Conservation (phyloP, 2,113 vertebrate species). For the Cricetomys ansorgei region DNA sequence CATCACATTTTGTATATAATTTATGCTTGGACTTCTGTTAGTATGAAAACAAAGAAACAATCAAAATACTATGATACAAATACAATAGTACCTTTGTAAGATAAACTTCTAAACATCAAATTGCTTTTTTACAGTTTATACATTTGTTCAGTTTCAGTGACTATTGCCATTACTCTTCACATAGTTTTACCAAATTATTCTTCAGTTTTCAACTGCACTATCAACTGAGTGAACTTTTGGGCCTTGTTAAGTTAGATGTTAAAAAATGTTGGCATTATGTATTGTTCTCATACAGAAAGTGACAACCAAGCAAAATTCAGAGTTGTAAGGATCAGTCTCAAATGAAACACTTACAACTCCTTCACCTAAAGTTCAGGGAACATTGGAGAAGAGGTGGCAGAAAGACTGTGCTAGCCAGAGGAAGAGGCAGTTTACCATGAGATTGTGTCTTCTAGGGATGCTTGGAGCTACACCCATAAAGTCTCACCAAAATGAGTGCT, state of each 20-base stretch:
- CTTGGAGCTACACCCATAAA: neutral
- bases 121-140: neutral
- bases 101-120: neutral
- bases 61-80: neutral
- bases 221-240: neutral
- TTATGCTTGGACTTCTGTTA: neutral
- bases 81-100: neutral
- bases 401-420: neutral
- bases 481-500: neutral
- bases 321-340: neutral
- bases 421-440: neutral
- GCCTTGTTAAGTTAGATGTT: neutral
- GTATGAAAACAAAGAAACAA: neutral
- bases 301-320: neutral
- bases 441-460: neutral
- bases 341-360: neutral
- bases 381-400: neutral
- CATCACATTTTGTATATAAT: neutral
- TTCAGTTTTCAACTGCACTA: neutral
- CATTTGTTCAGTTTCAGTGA: neutral
- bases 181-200: neutral
- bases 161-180: neutral
- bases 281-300: neutral
- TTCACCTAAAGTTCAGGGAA: neutral
- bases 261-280: neutral